Conservation (phyloP, 1,140 invertebrate genomes). For the Matsumurasca onukii region DNA sequence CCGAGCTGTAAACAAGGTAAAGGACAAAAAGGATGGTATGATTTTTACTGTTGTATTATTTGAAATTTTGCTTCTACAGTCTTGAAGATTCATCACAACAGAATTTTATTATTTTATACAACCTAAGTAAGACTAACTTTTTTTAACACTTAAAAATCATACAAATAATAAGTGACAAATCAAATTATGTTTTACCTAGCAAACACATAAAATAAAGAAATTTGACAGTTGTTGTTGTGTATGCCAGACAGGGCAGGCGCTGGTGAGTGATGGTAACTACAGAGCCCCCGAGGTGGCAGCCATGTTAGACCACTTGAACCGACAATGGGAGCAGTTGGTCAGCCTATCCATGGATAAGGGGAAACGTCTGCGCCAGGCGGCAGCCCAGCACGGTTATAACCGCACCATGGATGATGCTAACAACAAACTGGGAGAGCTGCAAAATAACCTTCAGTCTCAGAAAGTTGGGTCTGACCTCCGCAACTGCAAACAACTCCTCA, state of each 20-base stretch:
- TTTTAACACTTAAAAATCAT: too few relatives aligned
- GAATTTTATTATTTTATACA: too few relatives aligned
- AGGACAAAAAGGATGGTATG: constrained; percentile 36
- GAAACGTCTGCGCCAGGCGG: constrained; percentile 74
- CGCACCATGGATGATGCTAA: constrained; percentile 75
- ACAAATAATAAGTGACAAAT: too few relatives aligned
- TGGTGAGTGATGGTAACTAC: constrained; percentile 70
- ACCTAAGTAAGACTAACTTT: too few relatives aligned
- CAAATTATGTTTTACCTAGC: not conserved
- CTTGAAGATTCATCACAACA: too few relatives aligned
- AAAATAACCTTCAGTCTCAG: constrained; percentile 69
- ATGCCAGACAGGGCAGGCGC: constrained; percentile 58
- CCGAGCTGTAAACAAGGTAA: constrained; percentile 75
- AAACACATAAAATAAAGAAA: not conserved
- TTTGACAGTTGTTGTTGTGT: constrained; percentile 1
- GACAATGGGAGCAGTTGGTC: constrained; percentile 70
- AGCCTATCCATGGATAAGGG: constrained; percentile 79
- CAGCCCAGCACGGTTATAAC: constrained; percentile 78
- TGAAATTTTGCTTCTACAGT: too few relatives aligned
- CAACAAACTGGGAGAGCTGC: constrained; percentile 77
- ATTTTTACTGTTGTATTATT: not conserved
- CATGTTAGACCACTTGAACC: constrained; percentile 66
- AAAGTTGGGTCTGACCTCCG: constrained; percentile 83
- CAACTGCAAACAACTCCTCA: constrained; percentile 84
- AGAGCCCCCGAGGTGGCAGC: constrained; percentile 65